Evolutionary conservation across 2,113 vertebrate genomes (phyloP).

Genomic region (Sus scrofa): T2T-Sscrofa CM000824.6:36939001-36939500

Average conservation of each 20-base stretch:
- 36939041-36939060: background rate
- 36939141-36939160: no score
- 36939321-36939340: background rate
- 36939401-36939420: fast-evolving
- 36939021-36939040: background rate
- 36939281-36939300: no score
- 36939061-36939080: background rate
- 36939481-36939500: background rate
- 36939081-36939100: background rate
- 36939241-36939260: no score
- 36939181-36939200: no score
- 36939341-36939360: background rate
- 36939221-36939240: no score
- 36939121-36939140: no score
- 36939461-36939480: fast-evolving
- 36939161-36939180: no score
- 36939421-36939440: fast-evolving
- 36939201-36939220: no score
- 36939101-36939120: background rate
- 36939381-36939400: background rate
- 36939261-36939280: no score
- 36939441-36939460: background rate
- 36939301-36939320: background rate
- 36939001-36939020: background rate
- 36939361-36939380: background rate